Base-by-base conservation (phyloP, 2,113 vertebrate genomes). In the Coregonus clupeaformis region DNA sequence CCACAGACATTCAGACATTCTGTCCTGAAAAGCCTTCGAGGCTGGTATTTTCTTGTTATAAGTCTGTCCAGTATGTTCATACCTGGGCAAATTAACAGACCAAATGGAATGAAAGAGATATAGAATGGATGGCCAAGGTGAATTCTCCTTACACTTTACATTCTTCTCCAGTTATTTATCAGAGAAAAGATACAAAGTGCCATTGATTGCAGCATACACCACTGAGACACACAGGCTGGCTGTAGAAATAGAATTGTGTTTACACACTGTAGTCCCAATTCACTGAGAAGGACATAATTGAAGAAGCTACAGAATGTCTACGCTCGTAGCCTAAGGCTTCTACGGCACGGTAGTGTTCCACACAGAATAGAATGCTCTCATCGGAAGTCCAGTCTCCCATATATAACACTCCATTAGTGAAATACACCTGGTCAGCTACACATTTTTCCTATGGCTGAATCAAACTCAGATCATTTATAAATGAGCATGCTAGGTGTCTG, bases 401-500 rank as follows among this genome's bases (percentile, higher is more conserved):
- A 84, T 83, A 88, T 89, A 89, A 91, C 85, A 72, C 73, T 82
- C 32, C 84, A 84, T 88, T 82, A 89, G 86, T 79, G 84, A 85
- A 90, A 92, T 89, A 77, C 79, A 81, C 85, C 88, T 73, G 52
- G 90, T 90, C 92, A 90, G 88, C 84, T 83, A 84, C 85, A 89
- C 72, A 72, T 72, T 65, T 88, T 87, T 89, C 25, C 47, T 82
- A 74, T 74, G 81, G 86, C 77, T 86, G 89, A 86, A 89, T 91
- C 84, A 89, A 91, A 84, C 73, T 91, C 77, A 91, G 90, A 93
- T 92, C 86, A 93, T 91, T 91, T 92, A 92, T 92, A 90, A 91
- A 93, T 93, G 91, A 92, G 88, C 86, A 87, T 84, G 75, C 84
- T 80, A 83, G 81, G 79, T 78, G 88, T 86, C 86, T 87, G 87